Conservation (phyloP, 1,140 invertebrate genomes). For the Alviniconcha marisindica region DNA sequence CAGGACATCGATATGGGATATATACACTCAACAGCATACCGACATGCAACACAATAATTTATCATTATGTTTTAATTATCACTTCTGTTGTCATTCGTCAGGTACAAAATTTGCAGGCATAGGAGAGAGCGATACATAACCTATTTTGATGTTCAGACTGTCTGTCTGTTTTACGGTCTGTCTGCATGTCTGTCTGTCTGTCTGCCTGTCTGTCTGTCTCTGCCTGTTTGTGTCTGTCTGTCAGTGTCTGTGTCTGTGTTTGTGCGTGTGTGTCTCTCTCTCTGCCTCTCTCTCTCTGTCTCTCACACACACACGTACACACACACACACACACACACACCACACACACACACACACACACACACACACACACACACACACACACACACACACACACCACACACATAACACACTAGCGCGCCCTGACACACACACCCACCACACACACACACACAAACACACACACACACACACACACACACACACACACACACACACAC, state of each 20-base stretch:
- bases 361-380: neutral
- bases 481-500: slow-evolving; percentile 1
- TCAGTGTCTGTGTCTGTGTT: too few relatives aligned
- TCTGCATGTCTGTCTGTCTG: too few relatives aligned
- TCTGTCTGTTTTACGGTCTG: neutral
- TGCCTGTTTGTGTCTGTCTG: too few relatives aligned
- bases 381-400: neutral
- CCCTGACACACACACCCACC: neutral
- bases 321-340: neutral
- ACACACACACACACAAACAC: neutral
- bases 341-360: neutral
- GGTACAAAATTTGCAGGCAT: too few relatives aligned
- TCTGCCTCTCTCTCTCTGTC: neutral
- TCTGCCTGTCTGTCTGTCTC: too few relatives aligned
- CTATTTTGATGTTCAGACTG: neutral
- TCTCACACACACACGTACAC: neutral
- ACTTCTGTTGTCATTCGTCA: too few relatives aligned
- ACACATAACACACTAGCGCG: neutral
- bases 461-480: neutral
- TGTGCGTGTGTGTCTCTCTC: too few relatives aligned
- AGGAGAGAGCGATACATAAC: neutral
- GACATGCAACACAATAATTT: too few relatives aligned
- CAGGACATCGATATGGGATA: too few relatives aligned
- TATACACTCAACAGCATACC: too few relatives aligned
- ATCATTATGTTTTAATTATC: too few relatives aligned